These are phyloP conservation scores for Labeo rohita DNA, from an alignment of 2,113 vertebrate genomes.

Conservation along the genomic window DNA sequence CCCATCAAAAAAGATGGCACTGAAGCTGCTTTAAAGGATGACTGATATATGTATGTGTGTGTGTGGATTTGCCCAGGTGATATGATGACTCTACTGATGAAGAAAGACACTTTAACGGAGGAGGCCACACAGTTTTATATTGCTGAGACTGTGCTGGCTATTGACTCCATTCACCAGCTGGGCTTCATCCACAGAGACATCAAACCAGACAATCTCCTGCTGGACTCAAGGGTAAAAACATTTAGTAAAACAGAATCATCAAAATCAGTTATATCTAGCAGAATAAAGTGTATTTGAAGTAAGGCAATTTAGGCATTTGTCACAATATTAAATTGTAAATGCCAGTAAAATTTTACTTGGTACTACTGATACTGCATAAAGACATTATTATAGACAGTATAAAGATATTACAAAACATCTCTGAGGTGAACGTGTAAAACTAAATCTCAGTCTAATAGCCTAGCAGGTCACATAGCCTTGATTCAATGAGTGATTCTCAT, in stretches of 20 bases:
- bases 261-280: too few relatives aligned
- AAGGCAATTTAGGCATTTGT: neutral
- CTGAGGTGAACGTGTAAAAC: too few relatives aligned
- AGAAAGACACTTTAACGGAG: constrained; percentile 95
- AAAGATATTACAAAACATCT: too few relatives aligned
- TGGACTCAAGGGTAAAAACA: constrained; percentile 89
- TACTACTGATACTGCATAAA: neutral
- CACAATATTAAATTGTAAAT: neutral
- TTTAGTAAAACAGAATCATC: too few relatives aligned
- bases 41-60: neutral
- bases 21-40: neutral
- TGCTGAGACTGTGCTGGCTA: constrained; percentile 94
- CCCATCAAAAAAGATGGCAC: neutral
- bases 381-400: too few relatives aligned
- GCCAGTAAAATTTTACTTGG: neutral
- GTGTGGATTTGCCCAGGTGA: constrained; percentile 79
- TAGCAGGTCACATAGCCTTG: neutral
- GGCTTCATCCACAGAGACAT: constrained; percentile 98
- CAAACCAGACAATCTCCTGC: constrained; percentile 96
- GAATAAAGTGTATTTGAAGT: too few relatives aligned
- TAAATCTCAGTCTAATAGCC: neutral
- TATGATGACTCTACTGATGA: constrained; percentile 99
- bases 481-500: neutral
- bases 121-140: constrained; percentile 99
- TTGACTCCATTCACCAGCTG: constrained; percentile 96